Evolutionary conservation across 2,888 invertebrate species (phyloP), one percentile per base, ranked within the genome.

Genomic region (Anticlea derivata): DNA sequence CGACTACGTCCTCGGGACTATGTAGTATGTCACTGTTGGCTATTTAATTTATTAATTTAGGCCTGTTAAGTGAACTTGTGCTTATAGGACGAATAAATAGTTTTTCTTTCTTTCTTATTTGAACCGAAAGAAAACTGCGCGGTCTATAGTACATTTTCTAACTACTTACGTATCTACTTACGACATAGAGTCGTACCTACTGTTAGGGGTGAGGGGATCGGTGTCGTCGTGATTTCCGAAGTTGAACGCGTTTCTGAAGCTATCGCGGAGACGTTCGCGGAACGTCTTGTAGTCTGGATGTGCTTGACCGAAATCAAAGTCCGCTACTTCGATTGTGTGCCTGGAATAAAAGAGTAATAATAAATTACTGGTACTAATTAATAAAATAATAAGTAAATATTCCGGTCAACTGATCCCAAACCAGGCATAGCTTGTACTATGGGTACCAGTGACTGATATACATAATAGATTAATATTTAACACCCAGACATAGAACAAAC

Each of bases 241-340:
- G 58, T 82, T 75, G 60, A 90, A 80, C 0, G 91, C 84, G 58
- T 78, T 84, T 6, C 80, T 72, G 70, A 97, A 92, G 31, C 96
- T 96, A 62, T 97, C 97, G 27, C 94, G 89, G 0, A 97, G 91
- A 31, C 97, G 92, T 73, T 97, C 96, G 40, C 92, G 92, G 76
- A 97, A 97, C 10, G 97, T 96, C 86, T 96, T 97, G 77, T 96
- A 97, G 70, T 97, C 96, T 84, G 96, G 92, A 62, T 96, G 96
- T 8, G 94, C 93, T 71, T 93, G 95, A 0, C 96, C 96, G 75
- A 97, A 97, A 79, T 97, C 96, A 72, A 97, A 97, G 80, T 97
- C 96, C 0, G 97, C 97, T 7, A 97, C 97, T 91, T 97, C 97
- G 34, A 97, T 93, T 1, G 93, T 94, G 69, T 95, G 95, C 61